phyloP scores from a whole-genome alignment of 2,113 vertebrate species.

The Daubentonia madagascariensis region DNA sequence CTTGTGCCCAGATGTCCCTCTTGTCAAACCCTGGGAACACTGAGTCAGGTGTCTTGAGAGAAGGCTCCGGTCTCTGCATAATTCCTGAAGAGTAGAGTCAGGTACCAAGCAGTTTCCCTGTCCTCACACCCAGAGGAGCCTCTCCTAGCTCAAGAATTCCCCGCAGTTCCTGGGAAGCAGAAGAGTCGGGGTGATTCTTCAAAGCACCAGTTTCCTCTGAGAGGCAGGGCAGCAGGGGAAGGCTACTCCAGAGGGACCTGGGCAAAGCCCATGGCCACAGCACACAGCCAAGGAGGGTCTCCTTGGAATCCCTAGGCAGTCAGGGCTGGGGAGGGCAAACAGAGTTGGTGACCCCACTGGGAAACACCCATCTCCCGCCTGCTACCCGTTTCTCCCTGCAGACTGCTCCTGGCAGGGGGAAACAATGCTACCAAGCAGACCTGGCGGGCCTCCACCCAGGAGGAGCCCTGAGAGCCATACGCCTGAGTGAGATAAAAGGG shows the following conservation, averaged over 20 bases:
- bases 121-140: conserved; percentile 60
- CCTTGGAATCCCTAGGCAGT: neutral
- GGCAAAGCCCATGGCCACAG: neutral
- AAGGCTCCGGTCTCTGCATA: neutral
- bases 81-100: conserved; percentile 72
- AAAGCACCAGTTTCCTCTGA: conserved; percentile 16
- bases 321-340: neutral
- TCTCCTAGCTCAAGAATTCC: conserved; percentile 76
- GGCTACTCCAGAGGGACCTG: neutral
- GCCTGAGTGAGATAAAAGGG: neutral
- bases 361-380: neutral
- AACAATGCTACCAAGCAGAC: neutral
- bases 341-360: neutral
- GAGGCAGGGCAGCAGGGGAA: neutral
- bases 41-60: conserved; percentile 16
- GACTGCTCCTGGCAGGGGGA: neutral
- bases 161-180: neutral
- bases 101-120: conserved; percentile 9
- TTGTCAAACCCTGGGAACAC: conserved; percentile 30
- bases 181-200: neutral
- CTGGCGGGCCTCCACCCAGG: neutral
- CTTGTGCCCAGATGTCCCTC: neutral
- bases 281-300: neutral
- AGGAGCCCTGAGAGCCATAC: neutral
- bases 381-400: neutral